Conservation (phyloP, 1,140 invertebrate genomes). For the Lamellibrachia luymesi region DNA sequence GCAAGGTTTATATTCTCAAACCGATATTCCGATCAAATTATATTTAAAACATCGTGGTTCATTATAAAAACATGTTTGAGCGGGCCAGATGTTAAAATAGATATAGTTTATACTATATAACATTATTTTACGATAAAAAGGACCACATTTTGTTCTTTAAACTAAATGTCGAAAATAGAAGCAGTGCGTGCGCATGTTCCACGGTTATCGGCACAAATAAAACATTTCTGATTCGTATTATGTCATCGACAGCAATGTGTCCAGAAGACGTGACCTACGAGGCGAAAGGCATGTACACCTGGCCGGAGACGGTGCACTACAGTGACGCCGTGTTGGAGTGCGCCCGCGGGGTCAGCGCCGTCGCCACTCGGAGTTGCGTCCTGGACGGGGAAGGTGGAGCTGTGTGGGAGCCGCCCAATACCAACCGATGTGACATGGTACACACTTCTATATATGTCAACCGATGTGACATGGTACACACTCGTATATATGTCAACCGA, state of each 20-base stretch:
- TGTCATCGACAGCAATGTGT: not conserved
- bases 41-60: no score
- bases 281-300: conserved; percentile 7
- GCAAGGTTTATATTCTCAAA: no score
- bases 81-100: no score
- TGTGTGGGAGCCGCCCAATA: conserved; percentile 5
- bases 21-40: no score
- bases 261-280: not conserved
- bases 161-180: not conserved
- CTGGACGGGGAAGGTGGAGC: not conserved
- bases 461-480: not conserved
- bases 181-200: not conserved
- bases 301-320: not conserved
- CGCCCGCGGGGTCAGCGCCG: not conserved
- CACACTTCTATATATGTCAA: not conserved
- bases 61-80: no score
- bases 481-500: no score
- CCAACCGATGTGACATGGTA: not conserved
- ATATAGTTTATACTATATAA: no score
- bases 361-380: conserved; percentile 10
- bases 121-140: no score
- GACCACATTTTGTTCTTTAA: no score
- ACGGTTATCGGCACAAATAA: not conserved
- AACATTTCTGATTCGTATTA: not conserved
- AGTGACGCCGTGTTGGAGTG: conserved; percentile 1